These are phyloP conservation scores for Melinaea menophilus DNA, from an alignment of 2,888 invertebrate genomes.

Conservation along the genomic window DNA sequence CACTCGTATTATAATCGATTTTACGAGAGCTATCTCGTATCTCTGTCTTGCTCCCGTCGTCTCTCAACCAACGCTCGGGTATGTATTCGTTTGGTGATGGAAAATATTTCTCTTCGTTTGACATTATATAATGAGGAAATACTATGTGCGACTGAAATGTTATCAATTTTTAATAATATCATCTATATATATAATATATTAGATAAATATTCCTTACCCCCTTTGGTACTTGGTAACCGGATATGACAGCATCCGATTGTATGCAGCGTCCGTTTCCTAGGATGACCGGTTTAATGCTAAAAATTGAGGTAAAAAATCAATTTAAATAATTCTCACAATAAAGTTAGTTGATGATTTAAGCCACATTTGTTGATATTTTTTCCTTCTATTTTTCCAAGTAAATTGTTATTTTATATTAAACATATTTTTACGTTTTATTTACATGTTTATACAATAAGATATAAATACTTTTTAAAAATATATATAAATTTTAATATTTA, in stretches of 20 bases:
- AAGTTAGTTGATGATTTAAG: too few species aligned
- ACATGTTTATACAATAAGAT: too few species aligned
- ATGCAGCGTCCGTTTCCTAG: conserved; percentile 88
- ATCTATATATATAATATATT: too few species aligned
- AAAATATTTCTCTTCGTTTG: conserved; percentile 85
- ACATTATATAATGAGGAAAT: conserved; percentile 87
- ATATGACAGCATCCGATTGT: conserved; percentile 85
- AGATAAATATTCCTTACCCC: conserved; percentile 77
- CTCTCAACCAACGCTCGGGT: conserved; percentile 86
- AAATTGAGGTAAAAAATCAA: too few species aligned
- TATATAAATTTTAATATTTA: too few species aligned
- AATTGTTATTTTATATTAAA: too few species aligned
- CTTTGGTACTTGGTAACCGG: conserved; percentile 88
- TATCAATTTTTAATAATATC: conserved; percentile 7
- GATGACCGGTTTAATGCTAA: conserved; percentile 88
- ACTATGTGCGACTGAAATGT: conserved; percentile 85
- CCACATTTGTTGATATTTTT: too few species aligned
- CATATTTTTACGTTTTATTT: too few species aligned
- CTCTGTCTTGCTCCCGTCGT: conserved; percentile 16
- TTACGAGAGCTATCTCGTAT: background rate
- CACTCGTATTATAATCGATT: conserved; percentile 10
- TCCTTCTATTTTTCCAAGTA: too few species aligned
- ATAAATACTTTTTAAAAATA: too few species aligned
- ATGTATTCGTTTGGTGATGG: conserved; percentile 82
- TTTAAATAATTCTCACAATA: too few species aligned